Evolutionary conservation across 2,888 invertebrate species (phyloP), one percentile per base, ranked within the genome.

Genomic region (Rhodophaea formosa): DNA sequence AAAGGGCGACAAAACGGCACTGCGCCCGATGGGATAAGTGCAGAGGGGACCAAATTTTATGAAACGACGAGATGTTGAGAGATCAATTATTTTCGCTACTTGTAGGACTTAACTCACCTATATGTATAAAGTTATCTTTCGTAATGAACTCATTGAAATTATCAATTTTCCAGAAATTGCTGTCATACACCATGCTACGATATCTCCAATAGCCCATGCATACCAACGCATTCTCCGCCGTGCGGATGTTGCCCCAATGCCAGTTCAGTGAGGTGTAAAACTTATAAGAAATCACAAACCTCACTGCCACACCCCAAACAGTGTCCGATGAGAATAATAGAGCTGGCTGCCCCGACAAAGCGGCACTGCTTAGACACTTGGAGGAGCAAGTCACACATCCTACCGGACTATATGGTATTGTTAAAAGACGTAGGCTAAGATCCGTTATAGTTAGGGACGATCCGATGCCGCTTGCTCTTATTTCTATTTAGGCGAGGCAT

Each of bases 311-410:
- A 35, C 12, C 16, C 16, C 12, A 51, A 35, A 35, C 51, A 51
- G n/a, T 89, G 88, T 62, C 72, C 85, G 1, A 64, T 88, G 64
- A 78, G 90, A 57, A 80, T 82, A 62, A 81, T 79, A 0, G 84
- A 88, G 67, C 63, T 90, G 44, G 86, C 90, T 1, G 74, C 76
- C 12, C 90, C 90, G 2, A 69, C 80, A 0, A 90, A 90, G 70
- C 74, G 89, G 39, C 81, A 81, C 29, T 89, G 88, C 62, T 70
- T 90, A 23, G 83, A 84, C 10, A 86, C 87, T 39, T 89, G 86
- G 89, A 74, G 80, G 61, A 71, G 67, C 43, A 86, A 82, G 61
- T 68, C 71, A 47, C 55, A 76, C 39, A 60, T 77, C 35, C 71
- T 90, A 23, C 86, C 89, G n/a, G 74, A 60, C 44, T 69, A 67